Percentiles rank a stretch among this genome's conserved stretches.
Conservation (phyloP, 1,140 invertebrate species). For the Liolophura sinensis region DNA sequence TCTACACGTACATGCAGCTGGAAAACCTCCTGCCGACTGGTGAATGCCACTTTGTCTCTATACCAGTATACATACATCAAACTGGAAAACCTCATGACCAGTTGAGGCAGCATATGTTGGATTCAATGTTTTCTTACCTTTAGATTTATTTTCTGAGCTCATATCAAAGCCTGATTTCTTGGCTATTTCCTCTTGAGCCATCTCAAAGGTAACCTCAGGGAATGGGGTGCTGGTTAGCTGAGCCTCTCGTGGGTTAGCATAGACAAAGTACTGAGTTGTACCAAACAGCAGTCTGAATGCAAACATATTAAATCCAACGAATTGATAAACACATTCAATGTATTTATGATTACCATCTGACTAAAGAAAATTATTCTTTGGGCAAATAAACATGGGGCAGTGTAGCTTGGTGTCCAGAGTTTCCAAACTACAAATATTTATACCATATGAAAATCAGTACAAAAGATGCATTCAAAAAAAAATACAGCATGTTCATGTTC, state of each 20-base stretch:
- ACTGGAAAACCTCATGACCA: no score
- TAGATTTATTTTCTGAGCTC: slow-evolving; percentile 50
- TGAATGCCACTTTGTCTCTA: no score
- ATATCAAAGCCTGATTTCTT: slow-evolving; percentile 63
- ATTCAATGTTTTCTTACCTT: slow-evolving; percentile 36
- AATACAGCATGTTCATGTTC: no score
- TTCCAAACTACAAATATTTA: no score
- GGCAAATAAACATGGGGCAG: no score
- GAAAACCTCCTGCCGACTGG: no score
- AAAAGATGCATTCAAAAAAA: not conserved
- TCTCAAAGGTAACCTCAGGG: slow-evolving; percentile 63
- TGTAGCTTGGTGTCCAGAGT: no score
- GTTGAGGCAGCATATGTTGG: no score
- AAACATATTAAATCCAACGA: not conserved
- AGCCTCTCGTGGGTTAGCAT: slow-evolving; percentile 59
- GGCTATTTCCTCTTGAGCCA: slow-evolving; percentile 68
- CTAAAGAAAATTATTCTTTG: no score
- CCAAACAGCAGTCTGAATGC: slow-evolving; percentile 63
- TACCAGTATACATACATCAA: no score
- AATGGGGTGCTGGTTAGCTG: slow-evolving; percentile 52
- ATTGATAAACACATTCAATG: not conserved
- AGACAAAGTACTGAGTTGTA: slow-evolving; percentile 66
- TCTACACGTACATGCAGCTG: no score
- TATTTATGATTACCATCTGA: no score
- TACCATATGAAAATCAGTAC: not conserved